Base-by-base conservation (phyloP, 1,140 invertebrate species). In the Drosophila albomicans region DNA sequence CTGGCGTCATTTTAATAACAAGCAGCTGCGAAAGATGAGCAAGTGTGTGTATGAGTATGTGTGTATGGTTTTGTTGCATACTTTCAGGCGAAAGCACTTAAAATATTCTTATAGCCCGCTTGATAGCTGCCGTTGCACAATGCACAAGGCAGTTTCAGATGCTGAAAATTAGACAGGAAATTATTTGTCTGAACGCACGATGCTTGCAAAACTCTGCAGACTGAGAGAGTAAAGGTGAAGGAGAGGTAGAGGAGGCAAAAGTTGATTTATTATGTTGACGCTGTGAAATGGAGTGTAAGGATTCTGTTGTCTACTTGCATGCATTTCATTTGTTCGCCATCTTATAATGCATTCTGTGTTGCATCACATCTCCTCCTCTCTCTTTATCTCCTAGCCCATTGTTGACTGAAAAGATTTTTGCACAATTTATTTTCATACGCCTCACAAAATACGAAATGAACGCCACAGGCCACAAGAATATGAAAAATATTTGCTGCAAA, bases 201-300 rank as follows among this genome's bases (percentile, higher is more conserved):
- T 11, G 38, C 15, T 35, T 57, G 41, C 58, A 57, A 57, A 49
- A 54, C 46, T 46, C 20, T 32, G n/a, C 52, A 13, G n/a, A 16
- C 45, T 25, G 45, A 25, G 0, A 43, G 25, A 32, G n/a, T 30
- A 35, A 57, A 8, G 38, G 15, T 25, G 11, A 8, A 16, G 28
- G 1, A 13, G 38, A 38, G 10, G 13, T 5, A 51, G 41, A 4
- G 45, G 38, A 7, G 20, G 49, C 52, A 49, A 59, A 78, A 79
- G 46, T 80, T 80, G 75, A 78, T 80, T 75, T 80, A 80, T 80
- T 80, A 78, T 78, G 75, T 78, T 80, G 75, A 78, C 65, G 77
- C 75, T 65, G 71, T 61, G 64, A 80, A 80, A 78, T 80, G 78
- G 57, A 70, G 75, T 78, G 75, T 43, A 78, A 69, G 62, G 48